These are phyloP conservation scores for Charaxes varanes DNA, from an alignment of 1,140 invertebrate species.

Conservation along the genomic window DNA sequence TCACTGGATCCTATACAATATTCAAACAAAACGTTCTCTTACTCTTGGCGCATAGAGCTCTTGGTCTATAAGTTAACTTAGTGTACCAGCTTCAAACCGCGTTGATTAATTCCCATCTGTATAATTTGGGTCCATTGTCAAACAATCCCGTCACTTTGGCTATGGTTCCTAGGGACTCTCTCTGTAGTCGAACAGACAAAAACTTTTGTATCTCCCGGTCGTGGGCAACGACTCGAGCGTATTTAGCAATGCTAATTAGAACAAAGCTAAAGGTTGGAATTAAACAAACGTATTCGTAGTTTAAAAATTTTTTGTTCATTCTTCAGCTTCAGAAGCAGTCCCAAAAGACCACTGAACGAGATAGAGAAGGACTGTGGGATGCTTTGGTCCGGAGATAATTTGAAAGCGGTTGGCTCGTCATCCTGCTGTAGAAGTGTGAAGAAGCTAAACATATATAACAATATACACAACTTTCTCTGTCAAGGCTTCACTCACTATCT, in stretches of 20 bases:
- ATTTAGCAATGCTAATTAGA: conserved; percentile 3
- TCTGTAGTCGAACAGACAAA: conserved; percentile 5
- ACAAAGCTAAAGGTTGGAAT: background rate
- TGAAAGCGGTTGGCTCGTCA: too few relatives aligned
- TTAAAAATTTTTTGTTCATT: too few relatives aligned
- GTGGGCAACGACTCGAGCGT: conserved; percentile 1
- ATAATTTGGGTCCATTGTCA: conserved; percentile 39
- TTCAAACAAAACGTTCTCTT: too few relatives aligned
- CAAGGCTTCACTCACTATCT: too few relatives aligned
- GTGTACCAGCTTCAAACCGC: conserved; percentile 19
- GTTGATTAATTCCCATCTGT: conserved; percentile 40
- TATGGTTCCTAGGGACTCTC: conserved; percentile 16
- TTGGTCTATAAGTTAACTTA: conserved; percentile 20
- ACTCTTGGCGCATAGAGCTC: conserved; percentile 6
- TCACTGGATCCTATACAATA: conserved; percentile 12
- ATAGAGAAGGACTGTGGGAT: too few relatives aligned
- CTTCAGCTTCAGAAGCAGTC: too few relatives aligned
- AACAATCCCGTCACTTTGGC: conserved; percentile 19
- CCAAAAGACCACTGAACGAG: too few relatives aligned
- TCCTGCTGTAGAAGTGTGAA: too few relatives aligned
- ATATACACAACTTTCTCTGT: too few relatives aligned
- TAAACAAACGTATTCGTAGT: too few relatives aligned
- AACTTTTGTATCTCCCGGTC: conserved; percentile 12
- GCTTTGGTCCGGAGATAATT: too few relatives aligned
- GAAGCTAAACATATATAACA: too few relatives aligned